Percentiles rank a stretch among this genome's conserved stretches.
phyloP scores from a whole-genome alignment of 35 echinoderm and acorn worm genomes.

The Stichopus chloronotus region DNA sequence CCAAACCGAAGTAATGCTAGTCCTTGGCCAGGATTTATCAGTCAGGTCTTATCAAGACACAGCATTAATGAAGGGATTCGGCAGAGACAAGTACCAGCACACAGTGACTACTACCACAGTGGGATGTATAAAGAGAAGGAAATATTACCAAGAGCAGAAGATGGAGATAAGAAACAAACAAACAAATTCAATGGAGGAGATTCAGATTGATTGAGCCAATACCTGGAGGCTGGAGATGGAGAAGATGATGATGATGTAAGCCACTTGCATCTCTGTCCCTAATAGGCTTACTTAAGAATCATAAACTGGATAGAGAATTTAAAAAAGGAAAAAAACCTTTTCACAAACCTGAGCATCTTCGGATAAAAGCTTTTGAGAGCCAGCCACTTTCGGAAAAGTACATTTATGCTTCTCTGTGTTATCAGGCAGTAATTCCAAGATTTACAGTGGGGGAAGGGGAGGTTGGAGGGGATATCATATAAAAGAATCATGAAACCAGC shows the following conservation, averaged over 20 bases:
- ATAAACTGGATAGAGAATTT: not conserved
- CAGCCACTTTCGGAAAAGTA: not conserved
- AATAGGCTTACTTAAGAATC: not conserved
- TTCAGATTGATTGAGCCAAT: not conserved
- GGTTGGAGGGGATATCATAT: too few species aligned
- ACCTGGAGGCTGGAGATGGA: not conserved
- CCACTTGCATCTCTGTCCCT: too few species aligned
- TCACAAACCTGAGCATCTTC: not conserved
- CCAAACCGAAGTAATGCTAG: slow-evolving; percentile 3
- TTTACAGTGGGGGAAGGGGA: not conserved
- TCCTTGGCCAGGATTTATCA: not conserved
- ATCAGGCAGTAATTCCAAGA: not conserved
- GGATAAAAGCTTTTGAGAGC: not conserved
- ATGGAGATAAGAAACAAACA: not conserved
- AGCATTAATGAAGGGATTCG: not conserved
- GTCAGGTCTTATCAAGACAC: not conserved
- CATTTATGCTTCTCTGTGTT: not conserved
- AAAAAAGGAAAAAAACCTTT: not conserved
- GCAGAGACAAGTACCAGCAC: not conserved
- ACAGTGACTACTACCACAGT: not conserved
- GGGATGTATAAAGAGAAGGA: not conserved
- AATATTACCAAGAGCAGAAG: not conserved
- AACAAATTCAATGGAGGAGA: not conserved
- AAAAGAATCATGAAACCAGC: too few species aligned
- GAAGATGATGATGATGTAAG: too few species aligned